Evolutionary conservation across 92 coral and sea anemone species (phyloP).

Genomic region (Micromussa lordhowensis): DNA sequence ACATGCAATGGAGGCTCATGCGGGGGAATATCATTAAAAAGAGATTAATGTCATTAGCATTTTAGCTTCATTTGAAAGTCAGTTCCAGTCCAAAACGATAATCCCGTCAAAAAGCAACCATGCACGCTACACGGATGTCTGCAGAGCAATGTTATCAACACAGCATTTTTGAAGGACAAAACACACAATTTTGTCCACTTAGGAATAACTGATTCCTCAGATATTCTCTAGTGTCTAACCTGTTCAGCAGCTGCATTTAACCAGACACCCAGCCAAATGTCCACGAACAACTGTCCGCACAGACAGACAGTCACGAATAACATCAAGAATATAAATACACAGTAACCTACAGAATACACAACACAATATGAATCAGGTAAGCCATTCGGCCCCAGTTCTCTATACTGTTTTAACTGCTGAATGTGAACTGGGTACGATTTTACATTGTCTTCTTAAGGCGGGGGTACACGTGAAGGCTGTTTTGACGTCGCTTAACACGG

Average conservation of each 20-base stretch:
- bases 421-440: too few relatives aligned
- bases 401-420: too few relatives aligned
- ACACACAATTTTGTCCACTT: background rate
- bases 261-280: conserved; percentile 88
- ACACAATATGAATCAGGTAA: background rate
- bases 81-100: too few relatives aligned
- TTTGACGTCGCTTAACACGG: too few relatives aligned
- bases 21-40: too few relatives aligned
- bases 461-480: too few relatives aligned
- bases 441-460: too few relatives aligned
- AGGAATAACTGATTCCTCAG: background rate
- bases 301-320: conserved; percentile 62
- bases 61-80: too few relatives aligned
- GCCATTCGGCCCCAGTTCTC: background rate
- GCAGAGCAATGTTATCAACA: too few relatives aligned
- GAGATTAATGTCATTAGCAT: too few relatives aligned
- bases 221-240: conserved; percentile 26
- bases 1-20: too few relatives aligned
- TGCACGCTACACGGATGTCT: background rate
- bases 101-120: too few relatives aligned
- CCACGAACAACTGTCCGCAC: conserved; percentile 75
- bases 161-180: background rate
- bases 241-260: conserved; percentile 65
- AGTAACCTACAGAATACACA: conserved; percentile 61
- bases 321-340: conserved; percentile 56